These are phyloP conservation scores for Thyatira batis DNA, from an alignment of 2,888 invertebrate genomes.

Conservation along the genomic window DNA sequence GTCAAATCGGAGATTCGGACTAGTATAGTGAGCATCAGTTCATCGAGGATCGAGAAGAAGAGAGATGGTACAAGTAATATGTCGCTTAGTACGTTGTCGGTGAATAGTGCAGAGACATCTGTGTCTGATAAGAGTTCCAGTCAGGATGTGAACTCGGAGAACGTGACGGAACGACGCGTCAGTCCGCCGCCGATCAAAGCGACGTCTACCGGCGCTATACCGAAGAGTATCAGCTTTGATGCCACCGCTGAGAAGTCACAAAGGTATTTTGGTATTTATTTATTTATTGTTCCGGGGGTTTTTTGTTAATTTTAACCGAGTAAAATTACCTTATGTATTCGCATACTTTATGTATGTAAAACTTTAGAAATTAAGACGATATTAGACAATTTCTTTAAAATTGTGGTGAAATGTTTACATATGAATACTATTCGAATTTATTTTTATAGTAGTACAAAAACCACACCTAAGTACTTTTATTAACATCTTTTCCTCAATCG, in stretches of 20 bases:
- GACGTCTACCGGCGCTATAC: constrained; percentile 91
- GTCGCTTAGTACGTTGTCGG: constrained; percentile 70
- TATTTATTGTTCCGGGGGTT: not conserved
- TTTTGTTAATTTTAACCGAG: too few relatives aligned
- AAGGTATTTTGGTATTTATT: constrained; percentile 57
- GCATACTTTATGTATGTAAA: too few relatives aligned
- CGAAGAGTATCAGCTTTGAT: constrained; percentile 96
- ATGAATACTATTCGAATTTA: too few relatives aligned
- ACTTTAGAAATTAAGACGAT: too few relatives aligned
- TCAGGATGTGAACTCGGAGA: constrained; percentile 76
- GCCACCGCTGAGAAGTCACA: constrained; percentile 92
- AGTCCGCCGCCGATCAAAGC: constrained; percentile 65
- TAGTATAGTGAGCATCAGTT: constrained; percentile 70
- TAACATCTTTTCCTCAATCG: too few relatives aligned
- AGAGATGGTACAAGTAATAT: constrained; percentile 62
- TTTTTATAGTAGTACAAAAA: too few relatives aligned
- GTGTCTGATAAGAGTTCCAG: constrained; percentile 75
- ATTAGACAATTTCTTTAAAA: too few relatives aligned
- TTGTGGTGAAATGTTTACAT: too few relatives aligned
- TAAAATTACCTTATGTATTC: too few relatives aligned
- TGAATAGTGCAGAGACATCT: constrained; percentile 72
- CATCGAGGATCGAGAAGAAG: constrained; percentile 70
- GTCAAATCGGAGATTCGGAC: constrained; percentile 71
- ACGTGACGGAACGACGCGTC: constrained; percentile 67
- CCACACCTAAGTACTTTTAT: too few relatives aligned